Base-by-base conservation (phyloP, 2,888 invertebrate species). In the Megaustenia siamemsis region DNA sequence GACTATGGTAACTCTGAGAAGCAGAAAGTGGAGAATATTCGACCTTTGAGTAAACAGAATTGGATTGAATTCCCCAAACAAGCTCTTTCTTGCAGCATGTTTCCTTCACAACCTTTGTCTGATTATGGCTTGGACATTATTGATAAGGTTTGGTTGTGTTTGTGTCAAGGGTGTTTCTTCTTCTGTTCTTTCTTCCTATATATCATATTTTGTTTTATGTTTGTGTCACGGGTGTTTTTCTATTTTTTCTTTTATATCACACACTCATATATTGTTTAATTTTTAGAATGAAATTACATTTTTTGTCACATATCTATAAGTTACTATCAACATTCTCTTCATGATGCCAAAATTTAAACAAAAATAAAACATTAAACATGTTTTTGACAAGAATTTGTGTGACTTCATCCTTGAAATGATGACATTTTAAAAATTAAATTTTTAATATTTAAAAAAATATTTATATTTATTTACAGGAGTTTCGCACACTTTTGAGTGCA, bases 1-100 rank as follows among this genome's bases (percentile, higher is more conserved):
- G 93, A 93, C 86, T 93, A 91, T 88, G 93, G 93, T 1, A 93
- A 92, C 76, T 83, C 69, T 35, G 91, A 90, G n/a, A 76, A 66
- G 2, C 87, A 89, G 40, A 71, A 77, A 8, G 75, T 85, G 32
- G 69, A 78, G n/a, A 81, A 84, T 66, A 83, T 92, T 0, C 86
- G 87, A 21, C 60, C 84, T 53, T 80, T 90, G 15, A 83, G 79
- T 15, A 71, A 86, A 8, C 60, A 86, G 63, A 88, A 89, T 63
- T 40, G 85, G 21, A 80, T 53, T 0, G 66, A 60, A 4, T n/a
- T 89, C 18, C 91, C 91, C n/a, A 77, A 86, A 21, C 88, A 90
- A 38, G 89, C 89, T 15, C 78, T 90, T 24, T 85, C 75, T 38
- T 92, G 91, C 87, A 82, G 84, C 35, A 63, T 89, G 35, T 71